Base-by-base conservation (phyloP, 37 sponge, comb jelly and placozoan genomes). In the Eunapius fragilis region DNA sequence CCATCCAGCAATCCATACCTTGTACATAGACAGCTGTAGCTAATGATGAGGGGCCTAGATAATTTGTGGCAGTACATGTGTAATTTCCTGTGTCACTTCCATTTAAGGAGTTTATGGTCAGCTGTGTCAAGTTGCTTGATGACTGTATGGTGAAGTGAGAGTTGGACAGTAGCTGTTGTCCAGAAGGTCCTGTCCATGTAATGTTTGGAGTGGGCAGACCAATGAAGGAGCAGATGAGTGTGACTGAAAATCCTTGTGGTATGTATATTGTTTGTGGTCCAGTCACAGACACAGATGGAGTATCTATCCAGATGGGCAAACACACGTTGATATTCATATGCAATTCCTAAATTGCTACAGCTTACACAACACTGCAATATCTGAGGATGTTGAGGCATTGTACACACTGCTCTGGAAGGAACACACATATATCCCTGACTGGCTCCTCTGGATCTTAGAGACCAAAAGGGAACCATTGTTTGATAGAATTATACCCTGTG, bases 161-260 rank as follows among this genome's bases (percentile, higher is more conserved):
- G 58, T 11, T 58, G 58, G 58, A 17, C 14, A 17, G 58, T 45
- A 90, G 27, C 9, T 31, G 30, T 0, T 25, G 19, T 22, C 85
- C 82, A 68, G 75, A 36, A 13, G 90, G 90, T n/a, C 68, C 37
- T 6, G 71, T 36, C 80, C 86, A 85, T 77, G 79, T 58, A 23
- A 82, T 37, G 36, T 32, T 68, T n/a, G 90, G 90, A 31, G 30
- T 31, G 68, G 86, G 90, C 25, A 70, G 37, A 1, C 90, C 90
- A 28, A n/a, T 31, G 3, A 86, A 86, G 14, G 23, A 26, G 80
- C 86, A 90, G 25, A 0, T 34, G 58, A 58, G 58, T 58, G 58
- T 13, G 58, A 58, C 14, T 13, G 58, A 19, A 4, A 58, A 58
- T 58, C 58, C 58, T 58, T 58, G 58, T 17, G 19, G 14, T 58